phyloP scores from a whole-genome alignment of 2,113 vertebrate genomes.

The Mobula hypostoma region DNA sequence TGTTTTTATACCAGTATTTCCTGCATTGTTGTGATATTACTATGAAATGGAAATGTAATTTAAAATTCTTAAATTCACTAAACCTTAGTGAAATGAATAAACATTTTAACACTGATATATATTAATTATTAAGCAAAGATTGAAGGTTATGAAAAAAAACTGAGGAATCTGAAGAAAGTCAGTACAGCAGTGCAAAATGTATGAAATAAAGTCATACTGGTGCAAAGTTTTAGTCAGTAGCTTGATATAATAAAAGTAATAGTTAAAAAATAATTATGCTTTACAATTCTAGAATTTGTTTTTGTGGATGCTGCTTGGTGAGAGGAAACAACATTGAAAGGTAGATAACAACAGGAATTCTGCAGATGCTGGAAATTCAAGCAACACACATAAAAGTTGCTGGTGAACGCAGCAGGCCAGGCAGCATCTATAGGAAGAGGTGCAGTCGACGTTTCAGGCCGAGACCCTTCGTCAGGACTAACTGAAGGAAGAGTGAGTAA shows the following conservation, averaged over 20 bases:
- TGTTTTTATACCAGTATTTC: too few species aligned
- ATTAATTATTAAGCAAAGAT: background rate
- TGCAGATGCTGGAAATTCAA: too few species aligned
- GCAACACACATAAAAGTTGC: too few species aligned
- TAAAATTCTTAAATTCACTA: too few species aligned
- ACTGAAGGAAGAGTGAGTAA: too few species aligned
- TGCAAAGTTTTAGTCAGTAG: background rate
- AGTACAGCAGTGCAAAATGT: background rate
- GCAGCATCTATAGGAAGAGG: too few species aligned
- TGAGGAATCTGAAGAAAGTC: background rate
- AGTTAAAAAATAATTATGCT: too few species aligned
- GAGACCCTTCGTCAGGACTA: too few species aligned
- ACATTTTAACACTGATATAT: background rate
- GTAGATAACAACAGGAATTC: too few species aligned
- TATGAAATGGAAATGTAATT: background rate
- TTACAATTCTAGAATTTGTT: background rate
- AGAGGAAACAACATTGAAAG: background rate
- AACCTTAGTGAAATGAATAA: too few species aligned
- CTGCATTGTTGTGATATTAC: background rate
- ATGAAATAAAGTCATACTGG: background rate
- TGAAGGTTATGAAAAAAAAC: background rate
- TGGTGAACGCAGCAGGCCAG: too few species aligned
- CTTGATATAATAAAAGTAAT: background rate
- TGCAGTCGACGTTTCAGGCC: too few species aligned
- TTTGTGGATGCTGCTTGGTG: constrained; percentile 9